These are phyloP conservation scores for Sebastes fasciatus DNA, from an alignment of 2,113 vertebrate species.

Conservation along the genomic window DNA sequence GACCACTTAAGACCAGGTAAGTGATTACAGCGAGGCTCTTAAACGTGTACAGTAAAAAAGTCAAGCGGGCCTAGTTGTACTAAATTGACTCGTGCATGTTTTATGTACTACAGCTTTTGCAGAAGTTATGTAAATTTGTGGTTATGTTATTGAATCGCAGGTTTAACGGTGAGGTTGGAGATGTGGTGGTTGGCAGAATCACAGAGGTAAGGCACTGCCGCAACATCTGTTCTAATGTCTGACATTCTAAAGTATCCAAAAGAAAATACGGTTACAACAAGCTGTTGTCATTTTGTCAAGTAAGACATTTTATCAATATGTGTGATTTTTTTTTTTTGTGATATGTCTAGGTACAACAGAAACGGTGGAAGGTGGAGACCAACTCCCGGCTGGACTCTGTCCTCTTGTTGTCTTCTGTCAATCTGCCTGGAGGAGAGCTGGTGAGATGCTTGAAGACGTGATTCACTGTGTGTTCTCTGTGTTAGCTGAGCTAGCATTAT, in stretches of 20 bases:
- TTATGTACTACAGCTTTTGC: background rate
- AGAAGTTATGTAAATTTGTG: background rate
- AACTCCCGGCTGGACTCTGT: constrained; percentile 96
- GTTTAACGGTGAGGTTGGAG: constrained; percentile 96
- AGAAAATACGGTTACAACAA: background rate
- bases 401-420: constrained; percentile 93
- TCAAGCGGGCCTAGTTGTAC: background rate
- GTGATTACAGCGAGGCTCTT: background rate
- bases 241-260: background rate
- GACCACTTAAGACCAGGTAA: constrained; percentile 91
- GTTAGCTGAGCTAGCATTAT: background rate
- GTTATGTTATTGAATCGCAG: constrained; percentile 74
- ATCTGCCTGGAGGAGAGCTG: constrained; percentile 96
- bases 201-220: constrained; percentile 88
- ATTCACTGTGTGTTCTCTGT: background rate
- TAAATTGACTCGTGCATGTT: background rate
- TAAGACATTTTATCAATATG: background rate
- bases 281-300: background rate
- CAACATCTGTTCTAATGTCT: background rate
- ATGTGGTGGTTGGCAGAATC: constrained; percentile 95
- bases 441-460: constrained; percentile 78
- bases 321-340: background rate
- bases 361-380: constrained; percentile 98
- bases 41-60: background rate
- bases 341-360: constrained; percentile 92